These are phyloP conservation scores for Calameuta pallipes DNA, from an alignment of 2,888 invertebrate species.

Conservation along the genomic window DNA sequence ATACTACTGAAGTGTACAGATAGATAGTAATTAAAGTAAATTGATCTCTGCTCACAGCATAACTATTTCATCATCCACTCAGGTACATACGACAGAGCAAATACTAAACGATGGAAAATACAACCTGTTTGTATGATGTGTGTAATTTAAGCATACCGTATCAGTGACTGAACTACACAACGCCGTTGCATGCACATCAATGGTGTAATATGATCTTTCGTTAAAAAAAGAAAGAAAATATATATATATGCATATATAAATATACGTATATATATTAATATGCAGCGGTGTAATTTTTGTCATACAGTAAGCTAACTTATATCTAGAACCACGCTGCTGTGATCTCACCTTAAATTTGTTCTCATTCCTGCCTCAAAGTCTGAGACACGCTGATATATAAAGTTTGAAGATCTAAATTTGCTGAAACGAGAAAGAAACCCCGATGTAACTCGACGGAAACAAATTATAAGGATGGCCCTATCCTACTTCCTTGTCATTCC, in stretches of 20 bases:
- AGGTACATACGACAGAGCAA: constrained; percentile 45
- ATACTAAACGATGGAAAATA: constrained; percentile 37
- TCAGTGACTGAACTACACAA: constrained; percentile 55
- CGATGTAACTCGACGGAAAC: constrained; percentile 57
- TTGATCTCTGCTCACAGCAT: too few species aligned
- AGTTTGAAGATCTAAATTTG: constrained; percentile 70
- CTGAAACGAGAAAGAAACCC: constrained; percentile 70
- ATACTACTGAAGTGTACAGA: too few species aligned
- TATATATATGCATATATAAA: constrained; percentile 9
- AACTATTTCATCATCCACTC: constrained; percentile 28
- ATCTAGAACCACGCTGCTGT: constrained; percentile 61
- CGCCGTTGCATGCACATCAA: constrained; percentile 59
- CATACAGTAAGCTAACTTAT: constrained; percentile 62
- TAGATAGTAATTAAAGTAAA: too few species aligned
- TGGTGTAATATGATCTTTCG: constrained; percentile 42
- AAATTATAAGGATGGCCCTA: constrained; percentile 60
- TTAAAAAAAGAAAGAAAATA: constrained; percentile 28
- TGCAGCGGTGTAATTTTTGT: constrained; percentile 57
- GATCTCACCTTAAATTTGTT: constrained; percentile 71
- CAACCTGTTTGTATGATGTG: constrained; percentile 41
- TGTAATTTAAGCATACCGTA: constrained; percentile 51
- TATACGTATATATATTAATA: constrained; percentile 16
- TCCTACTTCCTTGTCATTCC: constrained; percentile 63
- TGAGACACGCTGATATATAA: constrained; percentile 71
- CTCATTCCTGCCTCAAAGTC: constrained; percentile 71